Base-by-base conservation (phyloP, 1,140 invertebrate genomes). In the Coelopa frigida region DNA sequence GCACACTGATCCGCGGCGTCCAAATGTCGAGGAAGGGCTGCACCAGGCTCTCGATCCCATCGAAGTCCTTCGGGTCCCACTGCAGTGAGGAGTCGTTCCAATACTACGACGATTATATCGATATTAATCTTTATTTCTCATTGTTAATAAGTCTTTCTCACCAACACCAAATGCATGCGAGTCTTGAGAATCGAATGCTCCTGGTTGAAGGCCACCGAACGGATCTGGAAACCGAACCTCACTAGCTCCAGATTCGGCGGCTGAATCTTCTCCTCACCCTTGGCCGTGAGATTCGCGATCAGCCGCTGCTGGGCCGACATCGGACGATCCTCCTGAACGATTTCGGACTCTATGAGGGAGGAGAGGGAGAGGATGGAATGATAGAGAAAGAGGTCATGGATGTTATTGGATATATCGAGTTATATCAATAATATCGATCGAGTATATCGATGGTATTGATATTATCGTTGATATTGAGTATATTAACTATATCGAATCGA, bases 161-260 rank as follows among this genome's bases (percentile, higher is more conserved):
- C 58, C 58, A 67, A 31, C 20, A 54, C 23, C 1, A 67, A 36
- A 15, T 53, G 41, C 44, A 67, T 46, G 1, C 63, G 54, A 1
- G 63, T 54, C 6, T 44, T 40, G 4, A 67, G 22, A 35, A 58
- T 20, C 1, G 58, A 47, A 21, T 39, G 51, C 8, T 54, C 29
- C 15, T 54, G 57, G 26, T 67, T 52, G 31, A 60, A 67, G 21
- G 54, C 40, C 4, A 67, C 31, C 0, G 63, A 55, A 5, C 41
- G 50, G 20, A 63, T 52, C 38, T 59, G 50, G 29, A 67, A 64
- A 11, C 53, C 44, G 23, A 64, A 67, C n/a, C 42, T n/a, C 11
- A 67, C 22, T n/a, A 48, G 49, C 3, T 24, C 53, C 0, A 67
- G 51, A 45, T 60, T 54, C 3, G n/a, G n/a, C 2, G 62, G 62